Conservation (phyloP, 2,797 vertebrate genomes). For the Columba guinea region DNA sequence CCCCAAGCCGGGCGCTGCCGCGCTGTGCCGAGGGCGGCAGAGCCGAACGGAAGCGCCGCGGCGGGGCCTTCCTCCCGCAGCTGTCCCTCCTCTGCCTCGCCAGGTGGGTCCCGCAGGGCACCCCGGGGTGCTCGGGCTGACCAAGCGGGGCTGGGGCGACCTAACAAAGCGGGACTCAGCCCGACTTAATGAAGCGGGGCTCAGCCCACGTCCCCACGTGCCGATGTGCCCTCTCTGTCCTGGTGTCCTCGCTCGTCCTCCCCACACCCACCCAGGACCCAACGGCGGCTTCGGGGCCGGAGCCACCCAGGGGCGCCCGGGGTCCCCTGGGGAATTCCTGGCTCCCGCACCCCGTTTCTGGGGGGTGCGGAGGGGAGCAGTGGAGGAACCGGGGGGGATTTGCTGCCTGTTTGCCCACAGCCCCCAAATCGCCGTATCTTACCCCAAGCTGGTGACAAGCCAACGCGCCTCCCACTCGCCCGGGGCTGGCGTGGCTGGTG, state of each 20-base stretch:
- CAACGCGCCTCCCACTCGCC: rapidly evolving
- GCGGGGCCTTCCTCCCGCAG: neutral
- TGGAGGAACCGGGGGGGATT: rapidly evolving
- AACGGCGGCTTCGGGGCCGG: rapidly evolving
- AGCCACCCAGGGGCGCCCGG: rapidly evolving
- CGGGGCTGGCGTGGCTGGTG: rapidly evolving
- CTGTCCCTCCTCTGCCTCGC: neutral
- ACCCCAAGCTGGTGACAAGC: neutral
- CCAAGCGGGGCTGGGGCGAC: neutral
- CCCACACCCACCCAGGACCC: rapidly evolving
- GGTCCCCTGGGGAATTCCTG: neutral
- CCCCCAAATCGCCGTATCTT: rapidly evolving
- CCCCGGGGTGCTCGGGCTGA: neutral
- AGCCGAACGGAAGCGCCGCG: neutral
- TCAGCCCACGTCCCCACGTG: neutral
- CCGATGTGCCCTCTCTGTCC: neutral
- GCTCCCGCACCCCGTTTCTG: neutral
- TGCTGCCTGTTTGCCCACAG: neutral
- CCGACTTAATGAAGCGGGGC: neutral
- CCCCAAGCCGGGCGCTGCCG: neutral
- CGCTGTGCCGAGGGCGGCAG: rapidly evolving
- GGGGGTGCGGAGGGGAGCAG: rapidly evolving
- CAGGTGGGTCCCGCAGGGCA: neutral
- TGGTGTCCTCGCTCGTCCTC: neutral
- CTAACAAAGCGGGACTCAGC: neutral